phyloP scores from a whole-genome alignment of 2,797 vertebrate species.

The Poecile montanus region DNA sequence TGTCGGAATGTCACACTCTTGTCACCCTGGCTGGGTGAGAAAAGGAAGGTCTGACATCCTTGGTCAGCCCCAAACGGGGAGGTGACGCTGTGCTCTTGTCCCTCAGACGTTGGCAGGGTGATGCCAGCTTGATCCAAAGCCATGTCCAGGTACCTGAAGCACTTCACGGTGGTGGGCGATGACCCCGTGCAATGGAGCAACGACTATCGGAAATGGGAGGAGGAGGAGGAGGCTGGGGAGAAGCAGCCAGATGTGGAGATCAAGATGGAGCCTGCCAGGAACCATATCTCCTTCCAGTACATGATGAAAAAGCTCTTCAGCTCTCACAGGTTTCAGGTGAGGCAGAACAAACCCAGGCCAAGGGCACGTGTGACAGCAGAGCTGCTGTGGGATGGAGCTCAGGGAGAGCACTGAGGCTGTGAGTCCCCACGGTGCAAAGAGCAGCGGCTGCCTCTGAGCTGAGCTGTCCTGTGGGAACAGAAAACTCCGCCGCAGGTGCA shows the following conservation, averaged over 20 bases:
- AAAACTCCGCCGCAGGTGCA: fast-evolving
- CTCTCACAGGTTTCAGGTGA: slow-evolving; percentile 91
- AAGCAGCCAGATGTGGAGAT: slow-evolving; percentile 12
- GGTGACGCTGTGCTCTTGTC: neutral
- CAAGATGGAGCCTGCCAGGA: slow-evolving; percentile 15
- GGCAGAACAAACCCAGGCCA: neutral
- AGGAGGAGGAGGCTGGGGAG: slow-evolving; percentile 55
- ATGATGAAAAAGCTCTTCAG: slow-evolving; percentile 84
- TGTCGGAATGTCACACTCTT: neutral
- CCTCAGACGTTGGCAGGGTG: neutral
- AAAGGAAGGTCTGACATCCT: neutral
- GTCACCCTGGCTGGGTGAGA: neutral
- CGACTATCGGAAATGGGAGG: slow-evolving; percentile 72
- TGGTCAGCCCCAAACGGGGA: fast-evolving
- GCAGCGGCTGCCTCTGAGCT: neutral
- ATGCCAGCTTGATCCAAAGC: slow-evolving; percentile 52
- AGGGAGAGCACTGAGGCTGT: fast-evolving
- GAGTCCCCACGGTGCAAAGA: fast-evolving
- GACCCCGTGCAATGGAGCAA: slow-evolving; percentile 75
- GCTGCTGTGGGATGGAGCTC: fast-evolving
- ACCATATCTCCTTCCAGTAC: slow-evolving; percentile 75
- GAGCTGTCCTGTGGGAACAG: fast-evolving
- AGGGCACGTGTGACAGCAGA: neutral
- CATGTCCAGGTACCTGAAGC: slow-evolving; percentile 89
- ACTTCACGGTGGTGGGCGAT: slow-evolving; percentile 91